Conservation (phyloP, 2,888 invertebrate species). For the Chrysolina haemoptera region DNA sequence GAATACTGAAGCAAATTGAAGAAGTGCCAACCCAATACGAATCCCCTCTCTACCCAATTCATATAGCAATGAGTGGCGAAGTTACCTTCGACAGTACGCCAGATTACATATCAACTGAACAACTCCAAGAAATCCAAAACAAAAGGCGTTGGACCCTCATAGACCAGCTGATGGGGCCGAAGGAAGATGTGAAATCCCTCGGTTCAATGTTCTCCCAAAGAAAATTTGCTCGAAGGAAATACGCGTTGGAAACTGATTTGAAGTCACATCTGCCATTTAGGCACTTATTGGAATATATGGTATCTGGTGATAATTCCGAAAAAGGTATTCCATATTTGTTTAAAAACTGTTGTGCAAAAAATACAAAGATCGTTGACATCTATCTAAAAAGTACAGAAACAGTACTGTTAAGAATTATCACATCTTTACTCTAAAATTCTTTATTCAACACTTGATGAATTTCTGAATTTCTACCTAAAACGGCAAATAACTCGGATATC, state of each 20-base stretch:
- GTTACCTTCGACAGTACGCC: conserved; percentile 49
- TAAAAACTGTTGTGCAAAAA: no score
- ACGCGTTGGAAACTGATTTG: conserved; percentile 55
- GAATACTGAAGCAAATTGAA: conserved; percentile 76
- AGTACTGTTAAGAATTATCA: no score
- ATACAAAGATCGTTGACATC: no score
- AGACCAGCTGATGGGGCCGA: conserved; percentile 43
- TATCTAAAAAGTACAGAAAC: no score
- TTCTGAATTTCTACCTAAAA: no score
- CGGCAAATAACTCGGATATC: no score
- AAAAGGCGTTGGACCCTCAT: conserved; percentile 32
- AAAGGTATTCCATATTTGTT: conserved; percentile 14
- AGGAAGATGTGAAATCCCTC: conserved; percentile 24
- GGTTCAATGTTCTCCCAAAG: conserved; percentile 48
- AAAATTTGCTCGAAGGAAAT: conserved; percentile 54
- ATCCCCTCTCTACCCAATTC: conserved; percentile 69
- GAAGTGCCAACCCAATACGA: conserved; percentile 76
- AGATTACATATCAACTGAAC: conserved; percentile 37
- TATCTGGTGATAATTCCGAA: neutral
- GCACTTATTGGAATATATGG: conserved; percentile 48
- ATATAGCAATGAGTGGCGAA: conserved; percentile 61
- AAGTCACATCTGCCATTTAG: conserved; percentile 52
- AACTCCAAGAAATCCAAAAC: conserved; percentile 33
- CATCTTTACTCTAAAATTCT: no score
- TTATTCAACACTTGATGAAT: no score